Evolutionary conservation across 1,140 invertebrate genomes (phyloP).

Genomic region (Lepidostoma basale): DNA sequence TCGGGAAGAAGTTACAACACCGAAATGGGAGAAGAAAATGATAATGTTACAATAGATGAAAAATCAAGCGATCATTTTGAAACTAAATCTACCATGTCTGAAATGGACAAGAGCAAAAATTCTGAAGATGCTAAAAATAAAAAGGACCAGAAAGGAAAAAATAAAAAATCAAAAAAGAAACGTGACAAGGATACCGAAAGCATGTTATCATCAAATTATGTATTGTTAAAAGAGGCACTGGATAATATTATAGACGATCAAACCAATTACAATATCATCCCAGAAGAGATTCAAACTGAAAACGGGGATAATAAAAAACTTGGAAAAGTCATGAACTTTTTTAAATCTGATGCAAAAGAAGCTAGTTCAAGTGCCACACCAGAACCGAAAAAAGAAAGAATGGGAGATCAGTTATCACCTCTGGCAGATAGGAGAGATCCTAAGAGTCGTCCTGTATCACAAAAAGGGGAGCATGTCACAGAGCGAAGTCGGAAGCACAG

Average conservation of each 20-base stretch:
- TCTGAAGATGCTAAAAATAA: background rate
- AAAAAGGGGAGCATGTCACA: conserved; percentile 9
- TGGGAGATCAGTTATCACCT: background rate
- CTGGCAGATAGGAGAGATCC: too few species aligned
- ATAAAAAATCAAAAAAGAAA: conserved; percentile 27
- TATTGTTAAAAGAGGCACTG: conserved; percentile 21
- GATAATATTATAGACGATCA: conserved; percentile 25
- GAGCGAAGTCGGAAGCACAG: conserved; percentile 29
- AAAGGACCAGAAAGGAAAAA: conserved; percentile 2
- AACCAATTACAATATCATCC: conserved; percentile 21
- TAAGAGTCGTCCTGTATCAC: conserved; percentile 23
- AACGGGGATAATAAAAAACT: background rate
- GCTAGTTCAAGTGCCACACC: background rate
- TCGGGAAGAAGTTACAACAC: background rate
- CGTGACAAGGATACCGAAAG: conserved; percentile 6
- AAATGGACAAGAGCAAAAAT: background rate
- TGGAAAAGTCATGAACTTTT: background rate
- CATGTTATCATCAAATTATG: conserved; percentile 25
- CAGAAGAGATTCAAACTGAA: background rate
- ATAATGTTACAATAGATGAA: too few species aligned
- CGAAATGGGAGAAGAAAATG: background rate
- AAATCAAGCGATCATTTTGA: background rate
- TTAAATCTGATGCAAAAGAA: background rate
- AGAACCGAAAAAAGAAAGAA: background rate
- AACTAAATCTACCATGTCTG: background rate